phyloP scores from a whole-genome alignment of 2,888 invertebrate genomes.

The Dione juno region DNA sequence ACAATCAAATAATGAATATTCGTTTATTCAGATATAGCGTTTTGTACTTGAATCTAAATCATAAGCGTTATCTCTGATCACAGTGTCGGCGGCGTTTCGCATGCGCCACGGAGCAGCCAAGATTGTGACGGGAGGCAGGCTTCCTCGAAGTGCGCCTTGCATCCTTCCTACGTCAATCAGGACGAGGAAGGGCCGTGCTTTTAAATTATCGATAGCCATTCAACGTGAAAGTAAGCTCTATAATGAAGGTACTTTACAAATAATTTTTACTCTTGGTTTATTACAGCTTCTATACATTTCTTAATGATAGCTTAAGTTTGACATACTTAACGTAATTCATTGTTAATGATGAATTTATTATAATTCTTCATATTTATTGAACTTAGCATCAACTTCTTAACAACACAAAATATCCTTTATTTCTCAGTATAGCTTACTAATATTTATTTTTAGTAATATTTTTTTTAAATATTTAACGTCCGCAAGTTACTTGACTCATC shows the following conservation, averaged over 20 bases:
- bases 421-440: not conserved
- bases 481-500: too few species aligned
- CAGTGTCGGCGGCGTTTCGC: constrained; percentile 77
- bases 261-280: not conserved
- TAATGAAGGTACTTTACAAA: not conserved
- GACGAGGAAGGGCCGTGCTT: constrained; percentile 52
- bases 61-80: constrained; percentile 77
- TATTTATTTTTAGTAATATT: not conserved
- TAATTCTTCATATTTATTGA: too few species aligned
- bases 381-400: not conserved
- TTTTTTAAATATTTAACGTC: not conserved
- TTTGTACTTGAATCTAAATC: constrained; percentile 77
- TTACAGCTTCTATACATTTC: not conserved
- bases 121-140: constrained; percentile 59
- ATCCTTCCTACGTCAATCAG: constrained; percentile 59
- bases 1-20: constrained; percentile 29
- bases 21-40: constrained; percentile 75
- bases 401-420: not conserved
- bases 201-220: constrained; percentile 40
- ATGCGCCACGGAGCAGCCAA: constrained; percentile 55
- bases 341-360: not conserved
- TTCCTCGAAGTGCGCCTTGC: constrained; percentile 71
- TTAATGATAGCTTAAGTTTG: not conserved
- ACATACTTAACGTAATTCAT: not conserved
- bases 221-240: constrained; percentile 15